These are phyloP conservation scores for Apogon hyalosoma DNA, from an alignment of 2,797 vertebrate species.

Conservation along the genomic window DNA sequence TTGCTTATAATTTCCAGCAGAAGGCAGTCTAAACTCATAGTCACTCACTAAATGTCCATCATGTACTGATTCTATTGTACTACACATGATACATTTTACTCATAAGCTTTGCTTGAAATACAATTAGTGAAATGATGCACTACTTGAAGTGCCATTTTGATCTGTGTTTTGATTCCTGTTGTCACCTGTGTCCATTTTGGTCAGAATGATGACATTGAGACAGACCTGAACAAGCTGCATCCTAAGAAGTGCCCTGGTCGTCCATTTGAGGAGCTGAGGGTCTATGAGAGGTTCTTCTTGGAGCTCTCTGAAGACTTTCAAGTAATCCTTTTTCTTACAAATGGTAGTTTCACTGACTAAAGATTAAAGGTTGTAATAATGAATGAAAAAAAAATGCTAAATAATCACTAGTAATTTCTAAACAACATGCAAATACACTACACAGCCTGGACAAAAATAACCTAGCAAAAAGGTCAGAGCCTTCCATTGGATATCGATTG, in stretches of 20 bases:
- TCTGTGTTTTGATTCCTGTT: not conserved
- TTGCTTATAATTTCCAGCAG: conserved; percentile 35
- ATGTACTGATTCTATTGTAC: not conserved
- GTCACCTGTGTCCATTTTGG: conserved; percentile 38
- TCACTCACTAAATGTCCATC: not conserved
- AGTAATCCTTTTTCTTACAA: conserved; percentile 76
- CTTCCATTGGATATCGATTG: too few relatives aligned
- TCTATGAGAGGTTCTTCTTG: conserved; percentile 93
- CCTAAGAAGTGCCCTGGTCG: conserved; percentile 86
- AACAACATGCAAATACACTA: too few relatives aligned
- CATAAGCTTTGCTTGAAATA: not conserved
- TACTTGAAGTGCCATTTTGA: not conserved
- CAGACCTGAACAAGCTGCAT: conserved; percentile 94
- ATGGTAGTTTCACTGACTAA: too few relatives aligned
- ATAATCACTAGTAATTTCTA: too few relatives aligned
- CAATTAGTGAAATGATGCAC: not conserved
- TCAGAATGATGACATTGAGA: conserved; percentile 98
- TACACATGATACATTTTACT: not conserved
- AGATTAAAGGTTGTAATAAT: too few relatives aligned
- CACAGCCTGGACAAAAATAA: too few relatives aligned
- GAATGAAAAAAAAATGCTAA: too few relatives aligned
- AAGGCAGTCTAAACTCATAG: conserved; percentile 43
- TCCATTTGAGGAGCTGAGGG: conserved; percentile 90
- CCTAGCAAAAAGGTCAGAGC: too few relatives aligned
- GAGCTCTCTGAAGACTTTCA: conserved; percentile 95